Conservation (phyloP, 2,113 vertebrate species). For the Notothenia coriiceps region DNA sequence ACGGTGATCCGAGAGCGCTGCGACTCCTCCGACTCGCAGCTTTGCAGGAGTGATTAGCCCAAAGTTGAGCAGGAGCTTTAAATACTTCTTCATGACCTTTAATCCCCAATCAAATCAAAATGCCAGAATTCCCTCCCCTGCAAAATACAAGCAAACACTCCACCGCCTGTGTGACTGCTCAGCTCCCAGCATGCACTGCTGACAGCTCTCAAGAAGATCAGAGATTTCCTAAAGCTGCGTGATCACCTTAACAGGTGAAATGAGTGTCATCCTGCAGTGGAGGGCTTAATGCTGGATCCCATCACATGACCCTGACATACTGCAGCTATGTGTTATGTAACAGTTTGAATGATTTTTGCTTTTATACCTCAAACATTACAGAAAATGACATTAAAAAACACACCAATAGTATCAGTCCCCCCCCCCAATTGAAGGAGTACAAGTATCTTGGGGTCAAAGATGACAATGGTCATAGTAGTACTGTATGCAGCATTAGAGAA, state of each 20-base stretch:
- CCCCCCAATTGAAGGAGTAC: no score
- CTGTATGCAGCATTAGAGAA: background rate
- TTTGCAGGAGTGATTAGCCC: conserved; percentile 68
- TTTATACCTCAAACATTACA: background rate
- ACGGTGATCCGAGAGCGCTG: conserved; percentile 61
- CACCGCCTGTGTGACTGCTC: conserved; percentile 19
- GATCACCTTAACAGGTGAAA: conserved; percentile 72
- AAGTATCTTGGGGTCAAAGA: no score
- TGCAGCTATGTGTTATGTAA: background rate
- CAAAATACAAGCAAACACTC: conserved; percentile 41
- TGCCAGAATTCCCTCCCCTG: conserved; percentile 35
- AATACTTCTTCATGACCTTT: conserved; percentile 72
- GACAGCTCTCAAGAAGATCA: conserved; percentile 58
- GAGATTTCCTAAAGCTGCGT: conserved; percentile 77
- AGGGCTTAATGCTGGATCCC: conserved; percentile 60
- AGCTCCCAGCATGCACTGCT: conserved; percentile 56
- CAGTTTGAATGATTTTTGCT: background rate
- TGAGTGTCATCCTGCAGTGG: conserved; percentile 49
- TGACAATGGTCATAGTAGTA: no score
- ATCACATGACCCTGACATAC: conserved; percentile 1
- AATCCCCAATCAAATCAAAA: conserved; percentile 74
- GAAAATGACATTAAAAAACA: no score
- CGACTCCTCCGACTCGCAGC: conserved; percentile 65
- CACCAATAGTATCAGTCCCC: no score
- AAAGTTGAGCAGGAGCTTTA: conserved; percentile 64